A percentile compares a stretch with the other conserved stretches of the same genome.
phyloP scores from a whole-genome alignment of 1,140 invertebrate genomes.

The Aradophagus sp. region DNA sequence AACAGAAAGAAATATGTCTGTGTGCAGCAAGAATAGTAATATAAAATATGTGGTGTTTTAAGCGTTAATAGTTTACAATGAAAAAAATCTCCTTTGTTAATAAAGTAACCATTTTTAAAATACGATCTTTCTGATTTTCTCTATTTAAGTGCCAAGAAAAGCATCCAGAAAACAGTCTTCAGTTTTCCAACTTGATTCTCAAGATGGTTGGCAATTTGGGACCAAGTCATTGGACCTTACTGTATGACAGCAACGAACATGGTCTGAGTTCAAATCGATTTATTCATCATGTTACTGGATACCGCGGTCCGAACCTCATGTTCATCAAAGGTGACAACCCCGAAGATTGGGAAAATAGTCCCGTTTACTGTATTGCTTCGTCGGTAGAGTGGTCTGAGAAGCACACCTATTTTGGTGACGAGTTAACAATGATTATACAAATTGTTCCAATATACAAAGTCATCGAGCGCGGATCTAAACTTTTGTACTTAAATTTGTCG shows the following conservation, averaged over 20 bases:
- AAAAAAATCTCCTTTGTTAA: too few relatives aligned
- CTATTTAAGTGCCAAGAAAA: constrained; percentile 64
- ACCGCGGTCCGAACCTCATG: constrained; percentile 88
- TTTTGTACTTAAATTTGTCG: constrained; percentile 87
- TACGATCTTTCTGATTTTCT: too few relatives aligned
- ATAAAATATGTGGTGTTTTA: too few relatives aligned
- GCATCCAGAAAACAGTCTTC: constrained; percentile 61
- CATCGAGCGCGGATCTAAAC: constrained; percentile 82
- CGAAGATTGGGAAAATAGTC: constrained; percentile 75
- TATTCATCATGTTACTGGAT: constrained; percentile 89
- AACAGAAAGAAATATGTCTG: too few relatives aligned
- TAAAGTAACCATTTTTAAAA: too few relatives aligned
- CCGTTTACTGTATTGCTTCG: constrained; percentile 85
- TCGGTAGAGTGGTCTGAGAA: constrained; percentile 90
- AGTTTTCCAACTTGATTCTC: constrained; percentile 63
- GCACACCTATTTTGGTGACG: constrained; percentile 88
- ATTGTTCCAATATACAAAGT: constrained; percentile 84
- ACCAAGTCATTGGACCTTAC: constrained; percentile 86
- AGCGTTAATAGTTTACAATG: too few relatives aligned
- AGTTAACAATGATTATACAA: constrained; percentile 85
- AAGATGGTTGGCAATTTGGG: constrained; percentile 71
- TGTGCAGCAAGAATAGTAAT: too few relatives aligned
- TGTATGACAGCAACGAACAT: constrained; percentile 89
- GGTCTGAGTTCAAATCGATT: constrained; percentile 91
- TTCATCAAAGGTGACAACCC: constrained; percentile 78